These are phyloP conservation scores for Hermetia illucens DNA, from an alignment of 1,140 invertebrate genomes.

Conservation along the genomic window DNA sequence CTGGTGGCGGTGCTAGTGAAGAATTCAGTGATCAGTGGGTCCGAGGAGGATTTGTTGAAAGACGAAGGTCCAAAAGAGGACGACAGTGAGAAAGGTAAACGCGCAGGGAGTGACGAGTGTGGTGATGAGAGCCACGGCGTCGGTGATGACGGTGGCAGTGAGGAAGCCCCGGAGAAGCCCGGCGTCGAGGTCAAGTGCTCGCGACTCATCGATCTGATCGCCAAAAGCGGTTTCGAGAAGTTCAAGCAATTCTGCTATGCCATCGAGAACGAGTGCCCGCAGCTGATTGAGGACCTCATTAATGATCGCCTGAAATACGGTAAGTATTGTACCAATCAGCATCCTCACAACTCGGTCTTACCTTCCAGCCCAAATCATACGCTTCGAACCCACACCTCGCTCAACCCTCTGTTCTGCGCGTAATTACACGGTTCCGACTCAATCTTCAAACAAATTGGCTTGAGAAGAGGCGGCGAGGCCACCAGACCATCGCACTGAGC, in stretches of 20 bases:
- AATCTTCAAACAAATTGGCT: too few relatives aligned
- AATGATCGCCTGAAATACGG: constrained; percentile 29
- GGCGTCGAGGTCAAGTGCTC: constrained; percentile 17
- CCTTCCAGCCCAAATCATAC: too few relatives aligned
- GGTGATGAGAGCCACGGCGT: constrained; percentile 9
- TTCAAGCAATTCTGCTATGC: constrained; percentile 40
- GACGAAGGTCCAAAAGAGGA: too few relatives aligned
- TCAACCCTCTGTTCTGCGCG: too few relatives aligned
- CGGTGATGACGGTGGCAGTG: constrained; percentile 9
- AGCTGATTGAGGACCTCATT: constrained; percentile 36
- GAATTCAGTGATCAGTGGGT: constrained; percentile 24
- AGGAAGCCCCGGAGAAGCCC: constrained; percentile 8
- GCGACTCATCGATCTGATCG: constrained; percentile 35
- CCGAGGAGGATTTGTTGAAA: constrained; percentile 22
- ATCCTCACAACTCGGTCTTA: too few relatives aligned
- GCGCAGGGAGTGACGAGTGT: not conserved
- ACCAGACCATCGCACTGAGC: too few relatives aligned
- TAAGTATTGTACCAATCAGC: constrained; percentile 14
- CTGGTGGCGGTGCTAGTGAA: constrained; percentile 25
- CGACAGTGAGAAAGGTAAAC: not conserved
- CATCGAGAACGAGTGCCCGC: constrained; percentile 36
- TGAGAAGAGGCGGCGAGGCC: too few relatives aligned
- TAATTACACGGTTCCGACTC: too few relatives aligned
- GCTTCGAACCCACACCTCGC: too few relatives aligned
- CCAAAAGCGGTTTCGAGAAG: constrained; percentile 36